Base-by-base conservation (phyloP, 1,140 invertebrate species). In the Heliconius himera region DNA sequence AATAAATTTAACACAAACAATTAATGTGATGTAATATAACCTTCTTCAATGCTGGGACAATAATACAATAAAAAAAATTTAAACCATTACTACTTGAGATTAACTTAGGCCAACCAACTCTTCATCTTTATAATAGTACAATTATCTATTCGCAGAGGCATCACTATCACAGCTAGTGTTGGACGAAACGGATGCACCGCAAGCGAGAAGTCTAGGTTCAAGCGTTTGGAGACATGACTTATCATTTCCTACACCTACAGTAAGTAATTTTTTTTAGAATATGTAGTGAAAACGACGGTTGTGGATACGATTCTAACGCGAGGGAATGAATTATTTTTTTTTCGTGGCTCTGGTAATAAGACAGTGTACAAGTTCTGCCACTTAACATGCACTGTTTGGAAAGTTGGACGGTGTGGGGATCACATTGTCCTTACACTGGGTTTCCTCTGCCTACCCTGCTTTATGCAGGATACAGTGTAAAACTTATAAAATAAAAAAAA, bases 101-200 rank as follows among this genome's bases (percentile, higher is more conserved):
- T 51, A 51, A 5, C 16, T 20, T 51, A 51, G n/a, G n/a, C n/a
- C 5, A 51, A 51, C 6, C 6, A 51, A 51, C 18, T 46, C 41
- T 20, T 51, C 6, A 8, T 18, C 18, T 51, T 51, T 51, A 20
- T 51, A 51, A 20, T 5, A 51, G 18, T 20, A 51, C 18, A 51
- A 8, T 51, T 20, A 20, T 36, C 0, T 36, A 36, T 29, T 86
- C 87, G 38, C 90, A 95, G 94, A 95, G 77, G 93, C 90, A 11
- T 94, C 93, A 8, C 79, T 95, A 20, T 94, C 92, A n/a, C 90
- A 94, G 89, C 87, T 95, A 88, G 93, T 95, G 71, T 73, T 95
- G 78, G 94, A 95, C 46, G 92, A 94, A 75, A 87, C 85, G 2
- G 92, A 93, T 66, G 79, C 89, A 11, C 85, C 84, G 2, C 90